phyloP scores from a whole-genome alignment of 1,140 invertebrate genomes.

The Drosophila erecta region DNA sequence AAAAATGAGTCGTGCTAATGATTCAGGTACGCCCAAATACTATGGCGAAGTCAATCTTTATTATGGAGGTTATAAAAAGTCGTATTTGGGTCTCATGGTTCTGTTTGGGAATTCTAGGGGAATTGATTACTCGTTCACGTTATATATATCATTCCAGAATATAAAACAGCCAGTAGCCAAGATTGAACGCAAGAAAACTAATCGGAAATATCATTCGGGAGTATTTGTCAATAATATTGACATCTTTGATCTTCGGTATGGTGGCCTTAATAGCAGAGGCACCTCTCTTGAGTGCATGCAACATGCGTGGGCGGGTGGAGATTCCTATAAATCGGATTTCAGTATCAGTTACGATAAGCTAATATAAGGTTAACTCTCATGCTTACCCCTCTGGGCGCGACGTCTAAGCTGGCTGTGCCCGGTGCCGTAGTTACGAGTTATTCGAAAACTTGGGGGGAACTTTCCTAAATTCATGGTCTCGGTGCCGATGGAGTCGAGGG shows the following conservation, averaged over 20 bases:
- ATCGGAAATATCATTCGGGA: conserved; percentile 97
- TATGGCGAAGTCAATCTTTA: conserved; percentile 13
- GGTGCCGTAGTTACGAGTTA: conserved; percentile 87
- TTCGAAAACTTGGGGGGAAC: conserved; percentile 92
- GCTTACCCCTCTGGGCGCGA: conserved; percentile 86
- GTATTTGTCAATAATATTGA: conserved; percentile 98
- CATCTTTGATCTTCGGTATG: conserved; percentile 96
- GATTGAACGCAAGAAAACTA: conserved; percentile 97
- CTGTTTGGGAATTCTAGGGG: conserved; percentile 2
- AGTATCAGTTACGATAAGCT: no score
- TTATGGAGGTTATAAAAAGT: conserved; percentile 15
- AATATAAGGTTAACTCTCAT: background rate
- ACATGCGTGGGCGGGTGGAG: conserved; percentile 88
- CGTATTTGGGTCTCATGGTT: conserved; percentile 4
- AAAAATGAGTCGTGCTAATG: no score
- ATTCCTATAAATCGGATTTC: conserved; percentile 55
- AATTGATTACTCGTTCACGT: conserved; percentile 3
- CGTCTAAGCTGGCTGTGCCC: conserved; percentile 87
- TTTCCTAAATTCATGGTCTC: conserved; percentile 87
- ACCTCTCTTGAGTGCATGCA: conserved; percentile 91
- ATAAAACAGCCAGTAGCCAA: conserved; percentile 97
- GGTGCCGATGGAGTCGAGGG: conserved; percentile 76
- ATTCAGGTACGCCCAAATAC: conserved; percentile 14
- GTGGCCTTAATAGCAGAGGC: conserved; percentile 92
- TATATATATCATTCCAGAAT: conserved; percentile 87